A percentile compares a stretch with the other conserved stretches of the same genome.
These are phyloP conservation scores for Exocentrus adspersus DNA, from an alignment of 2,888 invertebrate genomes.

Conservation along the genomic window DNA sequence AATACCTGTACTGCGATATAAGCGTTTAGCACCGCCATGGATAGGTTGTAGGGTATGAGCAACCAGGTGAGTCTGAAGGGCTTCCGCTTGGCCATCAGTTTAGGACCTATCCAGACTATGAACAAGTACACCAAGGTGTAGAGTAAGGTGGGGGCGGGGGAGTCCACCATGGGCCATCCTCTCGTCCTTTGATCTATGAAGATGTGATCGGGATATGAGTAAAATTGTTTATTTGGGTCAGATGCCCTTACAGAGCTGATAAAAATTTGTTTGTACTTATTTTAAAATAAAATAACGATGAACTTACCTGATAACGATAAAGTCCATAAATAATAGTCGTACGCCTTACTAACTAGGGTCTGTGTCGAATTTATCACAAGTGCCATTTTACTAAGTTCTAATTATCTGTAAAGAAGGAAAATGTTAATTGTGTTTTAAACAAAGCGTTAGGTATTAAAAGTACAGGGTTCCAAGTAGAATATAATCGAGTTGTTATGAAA, in stretches of 20 bases:
- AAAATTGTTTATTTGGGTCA: too few relatives aligned
- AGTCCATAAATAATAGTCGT: slow-evolving; percentile 81
- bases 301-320: slow-evolving; percentile 77
- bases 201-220: slow-evolving; percentile 3
- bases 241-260: too few relatives aligned
- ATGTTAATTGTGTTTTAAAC: neutral
- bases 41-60: slow-evolving; percentile 85
- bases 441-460: too few relatives aligned
- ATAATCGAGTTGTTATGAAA: too few relatives aligned
- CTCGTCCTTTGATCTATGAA: slow-evolving; percentile 80
- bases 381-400: slow-evolving; percentile 49
- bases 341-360: slow-evolving; percentile 67
- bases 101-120: slow-evolving; percentile 84
- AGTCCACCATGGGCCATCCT: slow-evolving; percentile 87
- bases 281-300: slow-evolving; percentile 10
- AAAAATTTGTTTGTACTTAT: too few relatives aligned
- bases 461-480: too few relatives aligned
- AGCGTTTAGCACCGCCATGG: slow-evolving; percentile 83
- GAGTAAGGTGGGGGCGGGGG: slow-evolving; percentile 77
- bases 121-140: slow-evolving; percentile 78
- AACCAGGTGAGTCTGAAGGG: slow-evolving; percentile 80
- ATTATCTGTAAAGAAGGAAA: slow-evolving; percentile 39
- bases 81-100: slow-evolving; percentile 79
- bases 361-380: slow-evolving; percentile 65
- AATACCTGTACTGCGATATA: slow-evolving; percentile 83